Evolutionary conservation across 1,140 invertebrate species (phyloP).

Genomic region (Leptestheria dahalacensis): DNA sequence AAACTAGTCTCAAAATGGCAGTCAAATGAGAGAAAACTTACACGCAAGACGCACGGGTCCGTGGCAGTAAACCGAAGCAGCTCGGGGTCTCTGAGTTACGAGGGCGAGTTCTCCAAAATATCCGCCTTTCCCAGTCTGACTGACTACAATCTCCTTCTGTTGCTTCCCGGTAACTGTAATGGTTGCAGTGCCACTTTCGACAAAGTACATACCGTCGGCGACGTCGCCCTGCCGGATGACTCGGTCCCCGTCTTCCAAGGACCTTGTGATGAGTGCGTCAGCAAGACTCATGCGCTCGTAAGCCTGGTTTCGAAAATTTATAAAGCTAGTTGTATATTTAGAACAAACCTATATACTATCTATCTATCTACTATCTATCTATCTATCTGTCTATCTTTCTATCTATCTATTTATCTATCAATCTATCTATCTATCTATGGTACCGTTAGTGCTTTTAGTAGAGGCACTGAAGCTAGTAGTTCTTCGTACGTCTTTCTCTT

Average conservation of each 20-base stretch:
- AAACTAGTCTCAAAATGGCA: no score
- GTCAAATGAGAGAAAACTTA: slow-evolving; percentile 57
- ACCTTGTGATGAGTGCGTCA: slow-evolving; percentile 72
- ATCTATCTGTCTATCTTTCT: no score
- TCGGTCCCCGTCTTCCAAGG: slow-evolving; percentile 52
- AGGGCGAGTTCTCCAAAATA: slow-evolving; percentile 93
- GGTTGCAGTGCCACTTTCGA: slow-evolving; percentile 73
- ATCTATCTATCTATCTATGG: neutral
- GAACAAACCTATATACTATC: no score
- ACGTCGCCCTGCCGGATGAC: slow-evolving; percentile 86
- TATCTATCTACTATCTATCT: no score
- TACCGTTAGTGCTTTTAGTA: slow-evolving; percentile 59
- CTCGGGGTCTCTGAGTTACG: slow-evolving; percentile 87
- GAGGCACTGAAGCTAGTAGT: slow-evolving; percentile 80
- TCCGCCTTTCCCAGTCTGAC: slow-evolving; percentile 51
- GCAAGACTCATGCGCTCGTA: slow-evolving; percentile 94
- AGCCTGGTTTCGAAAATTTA: slow-evolving; percentile 33
- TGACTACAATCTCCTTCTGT: slow-evolving; percentile 61
- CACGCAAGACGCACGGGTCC: slow-evolving; percentile 71
- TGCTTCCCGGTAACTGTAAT: slow-evolving; percentile 62
- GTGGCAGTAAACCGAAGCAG: slow-evolving; percentile 77
- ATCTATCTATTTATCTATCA: no score
- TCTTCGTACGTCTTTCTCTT: slow-evolving; percentile 92
- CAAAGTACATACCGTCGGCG: slow-evolving; percentile 93
- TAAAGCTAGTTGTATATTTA: no score